Base-by-base conservation (phyloP, 2,888 invertebrate species). In the Drosophila lacicola region DNA sequence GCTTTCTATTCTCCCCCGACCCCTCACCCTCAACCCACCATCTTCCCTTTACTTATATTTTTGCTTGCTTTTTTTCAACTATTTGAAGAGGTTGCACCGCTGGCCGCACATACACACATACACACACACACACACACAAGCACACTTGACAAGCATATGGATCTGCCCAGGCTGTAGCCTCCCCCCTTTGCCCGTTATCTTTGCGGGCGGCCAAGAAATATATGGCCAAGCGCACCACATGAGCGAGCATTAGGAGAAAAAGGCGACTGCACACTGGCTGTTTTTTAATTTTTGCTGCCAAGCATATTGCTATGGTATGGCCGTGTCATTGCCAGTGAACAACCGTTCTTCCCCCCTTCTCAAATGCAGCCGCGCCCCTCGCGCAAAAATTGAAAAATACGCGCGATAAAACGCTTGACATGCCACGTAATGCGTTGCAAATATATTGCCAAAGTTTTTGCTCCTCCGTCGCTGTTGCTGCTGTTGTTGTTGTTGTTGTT, bases 321-420 rank as follows among this genome's bases (percentile, higher is more conserved):
- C 47, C 66, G 66, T 76, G 76, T 77, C 78, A 77, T 66, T 77
- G 61, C 60, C 60, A 75, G 66, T 39, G 19, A 14, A 41, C 37
- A 34, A 13, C 19, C 42, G 21, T 8, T 19, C 3, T 8, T 6
- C 8, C 17, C n/a, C 21, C 42, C 45, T 33, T 10, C 17, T 29
- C 14, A 6, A 56, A 21, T 67, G 70, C 66, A 65, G 67, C 49
- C 50, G 57, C 62, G 51, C 58, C 63, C 57, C 67, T 53, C 63
- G 67, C 47, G 74, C 57, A 74, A 74, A 82, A 86, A 86, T 86
- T 86, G 89, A 88, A 86, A 86, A 86, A 88, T 88, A 83, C 87
- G 85, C 89, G 89, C 85, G 85, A 86, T 86, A 86, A 86, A 86
- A 86, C 79, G 85, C 85, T 88, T 86, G 85, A 86, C 89, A 85